A percentile compares a stretch with the other conserved stretches of the same genome.
Conservation (phyloP, 2,113 vertebrate species). For the Stegostoma tigrinum region DNA sequence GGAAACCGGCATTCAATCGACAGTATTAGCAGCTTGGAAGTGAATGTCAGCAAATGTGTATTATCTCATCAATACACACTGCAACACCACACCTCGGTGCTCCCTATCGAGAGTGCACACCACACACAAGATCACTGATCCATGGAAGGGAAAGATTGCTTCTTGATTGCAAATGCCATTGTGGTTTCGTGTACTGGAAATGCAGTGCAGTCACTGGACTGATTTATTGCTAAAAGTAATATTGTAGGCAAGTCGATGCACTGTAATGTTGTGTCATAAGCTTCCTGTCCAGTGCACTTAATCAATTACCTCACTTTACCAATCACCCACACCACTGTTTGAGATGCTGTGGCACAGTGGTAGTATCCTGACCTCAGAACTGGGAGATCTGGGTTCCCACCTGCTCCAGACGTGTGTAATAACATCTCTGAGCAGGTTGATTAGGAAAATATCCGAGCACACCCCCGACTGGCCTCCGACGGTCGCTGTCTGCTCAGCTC, state of each 20-base stretch:
- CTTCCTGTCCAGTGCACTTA: not conserved
- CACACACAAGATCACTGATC: not conserved
- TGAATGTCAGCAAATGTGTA: not conserved
- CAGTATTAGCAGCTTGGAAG: not conserved
- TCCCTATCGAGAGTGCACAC: not conserved
- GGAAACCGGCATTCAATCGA: not conserved
- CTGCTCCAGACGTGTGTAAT: too few relatives aligned
- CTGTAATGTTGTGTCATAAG: not conserved
- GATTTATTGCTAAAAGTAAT: not conserved
- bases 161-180: not conserved
- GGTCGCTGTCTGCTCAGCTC: not conserved
- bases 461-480: too few relatives aligned
- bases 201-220: not conserved
- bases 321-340: not conserved
- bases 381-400: too few relatives aligned
- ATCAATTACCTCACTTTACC: not conserved
- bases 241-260: not conserved
- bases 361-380: too few relatives aligned
- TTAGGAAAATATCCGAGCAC: too few relatives aligned
- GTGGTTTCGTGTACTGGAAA: not conserved
- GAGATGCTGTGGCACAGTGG: too few relatives aligned
- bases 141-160: not conserved
- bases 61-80: not conserved
- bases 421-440: too few relatives aligned
- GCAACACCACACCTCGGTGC: conserved; percentile 6